Evolutionary conservation across 2,797 vertebrate species (phyloP).

Genomic region (Oophaga sylvatica): DNA sequence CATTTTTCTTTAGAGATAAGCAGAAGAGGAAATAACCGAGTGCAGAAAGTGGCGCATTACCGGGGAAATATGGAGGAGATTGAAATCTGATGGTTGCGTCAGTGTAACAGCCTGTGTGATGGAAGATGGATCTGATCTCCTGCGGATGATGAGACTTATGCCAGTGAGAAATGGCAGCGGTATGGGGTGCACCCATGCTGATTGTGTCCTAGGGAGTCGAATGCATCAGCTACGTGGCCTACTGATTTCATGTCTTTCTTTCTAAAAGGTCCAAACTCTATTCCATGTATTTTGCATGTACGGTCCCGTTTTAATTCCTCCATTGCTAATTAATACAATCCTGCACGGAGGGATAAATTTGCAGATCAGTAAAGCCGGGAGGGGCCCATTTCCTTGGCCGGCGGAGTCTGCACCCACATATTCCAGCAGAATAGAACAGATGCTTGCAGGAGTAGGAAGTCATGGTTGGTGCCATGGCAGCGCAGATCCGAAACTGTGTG

Average conservation of each 20-base stretch:
- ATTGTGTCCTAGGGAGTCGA: too few relatives aligned
- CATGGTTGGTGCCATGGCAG: conserved; percentile 17
- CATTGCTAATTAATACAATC: conserved; percentile 20
- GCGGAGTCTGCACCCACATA: neutral
- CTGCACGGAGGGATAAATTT: conserved; percentile 53
- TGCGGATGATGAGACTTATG: neutral
- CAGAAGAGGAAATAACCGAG: conserved; percentile 12
- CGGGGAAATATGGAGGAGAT: conserved; percentile 11
- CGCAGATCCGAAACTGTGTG: neutral
- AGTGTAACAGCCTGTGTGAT: conserved; percentile 7
- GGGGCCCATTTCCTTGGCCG: conserved; percentile 33
- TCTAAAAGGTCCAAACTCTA: neutral
- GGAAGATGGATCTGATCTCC: neutral
- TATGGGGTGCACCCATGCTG: neutral
- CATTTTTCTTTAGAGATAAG: conserved; percentile 37
- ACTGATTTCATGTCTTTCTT: neutral
- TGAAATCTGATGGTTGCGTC: neutral
- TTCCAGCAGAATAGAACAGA: conserved; percentile 45
- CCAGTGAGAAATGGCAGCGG: too few relatives aligned
- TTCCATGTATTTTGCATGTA: neutral
- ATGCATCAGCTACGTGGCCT: too few relatives aligned
- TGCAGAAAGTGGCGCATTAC: conserved; percentile 22
- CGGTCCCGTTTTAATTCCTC: conserved; percentile 7
- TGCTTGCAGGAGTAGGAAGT: conserved; percentile 22
- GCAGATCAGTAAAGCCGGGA: conserved; percentile 12